phyloP scores from a whole-genome alignment of 2,113 vertebrate genomes.

The Copsychus sechellarum region DNA sequence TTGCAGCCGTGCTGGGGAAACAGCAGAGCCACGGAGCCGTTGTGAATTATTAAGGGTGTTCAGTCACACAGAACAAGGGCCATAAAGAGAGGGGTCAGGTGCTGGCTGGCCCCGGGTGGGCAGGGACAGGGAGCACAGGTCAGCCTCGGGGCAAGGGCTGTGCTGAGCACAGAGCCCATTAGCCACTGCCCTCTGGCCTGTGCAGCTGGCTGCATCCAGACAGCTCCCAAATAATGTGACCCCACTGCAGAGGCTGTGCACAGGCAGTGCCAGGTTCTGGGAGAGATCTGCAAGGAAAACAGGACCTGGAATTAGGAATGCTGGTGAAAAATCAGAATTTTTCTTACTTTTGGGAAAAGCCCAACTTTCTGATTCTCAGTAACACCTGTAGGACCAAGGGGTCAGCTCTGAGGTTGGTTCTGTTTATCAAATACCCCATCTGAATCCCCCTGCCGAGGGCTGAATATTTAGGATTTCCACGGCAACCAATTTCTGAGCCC shows the following conservation, averaged over 20 bases:
- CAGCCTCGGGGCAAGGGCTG: not conserved
- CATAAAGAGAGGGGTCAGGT: constrained; percentile 6
- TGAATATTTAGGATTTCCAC: constrained; percentile 56
- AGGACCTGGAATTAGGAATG: not conserved
- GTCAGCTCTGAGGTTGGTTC: not conserved
- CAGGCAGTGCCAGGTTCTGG: not conserved
- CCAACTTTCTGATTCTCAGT: not conserved
- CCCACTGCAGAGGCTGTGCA: not conserved
- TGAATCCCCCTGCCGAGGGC: not conserved
- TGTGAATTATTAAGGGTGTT: not conserved
- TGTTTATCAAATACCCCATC: not conserved
- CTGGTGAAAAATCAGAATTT: not conserved
- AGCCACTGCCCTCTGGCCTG: not conserved
- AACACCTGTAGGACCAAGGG: not conserved
- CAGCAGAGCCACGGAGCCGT: not conserved
- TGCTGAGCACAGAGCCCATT: not conserved
- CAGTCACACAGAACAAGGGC: constrained; percentile 28
- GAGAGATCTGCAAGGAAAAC: not conserved
- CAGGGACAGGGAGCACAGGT: not conserved
- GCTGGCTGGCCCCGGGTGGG: not conserved
- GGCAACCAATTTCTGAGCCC: not conserved
- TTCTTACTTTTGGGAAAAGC: not conserved
- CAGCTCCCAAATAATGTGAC: not conserved
- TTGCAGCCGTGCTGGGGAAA: not conserved
- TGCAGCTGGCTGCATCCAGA: not conserved